Conservation (phyloP, 2,113 vertebrate genomes). For the Peromyscus maniculatus region DNA sequence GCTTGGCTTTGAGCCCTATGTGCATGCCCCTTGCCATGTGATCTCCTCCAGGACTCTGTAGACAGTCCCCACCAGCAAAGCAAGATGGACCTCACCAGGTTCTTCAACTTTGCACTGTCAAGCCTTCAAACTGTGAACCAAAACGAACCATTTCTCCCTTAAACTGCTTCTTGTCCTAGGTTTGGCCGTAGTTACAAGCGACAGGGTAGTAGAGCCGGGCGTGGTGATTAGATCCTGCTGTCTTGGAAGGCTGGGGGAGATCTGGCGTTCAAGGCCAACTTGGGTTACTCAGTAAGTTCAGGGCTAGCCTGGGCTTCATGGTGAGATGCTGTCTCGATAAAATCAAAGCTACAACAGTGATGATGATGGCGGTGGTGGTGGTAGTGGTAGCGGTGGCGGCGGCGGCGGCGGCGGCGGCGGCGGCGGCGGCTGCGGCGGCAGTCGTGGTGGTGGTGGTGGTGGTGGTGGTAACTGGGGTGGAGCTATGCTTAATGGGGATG, state of each 20-base stretch:
- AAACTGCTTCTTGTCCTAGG: neutral
- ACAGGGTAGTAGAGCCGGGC: neutral
- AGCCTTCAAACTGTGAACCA: neutral
- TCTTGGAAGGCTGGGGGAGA: neutral
- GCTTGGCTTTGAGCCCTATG: neutral
- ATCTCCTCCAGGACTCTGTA: neutral
- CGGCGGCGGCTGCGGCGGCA: no score
- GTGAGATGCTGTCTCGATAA: neutral
- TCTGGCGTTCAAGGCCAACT: neutral
- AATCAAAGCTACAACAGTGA: neutral
- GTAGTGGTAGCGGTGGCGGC: no score
- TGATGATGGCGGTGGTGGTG: accelerated
- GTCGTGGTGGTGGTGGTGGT: no score
- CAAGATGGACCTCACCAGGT: neutral
- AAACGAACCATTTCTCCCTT: neutral
- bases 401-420: no score
- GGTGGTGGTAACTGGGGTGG: neutral
- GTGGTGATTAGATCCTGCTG: neutral
- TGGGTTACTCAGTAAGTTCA: neutral
- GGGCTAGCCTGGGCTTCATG: neutral
- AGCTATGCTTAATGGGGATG: neutral
- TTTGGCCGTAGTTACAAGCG: neutral
- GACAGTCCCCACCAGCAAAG: neutral
- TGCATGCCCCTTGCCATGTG: neutral
- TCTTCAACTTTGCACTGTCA: neutral